Percentiles rank a stretch among this genome's conserved stretches.
Evolutionary conservation across 2,113 vertebrate genomes (phyloP).

Genomic region (Peromyscus californicus): DNA sequence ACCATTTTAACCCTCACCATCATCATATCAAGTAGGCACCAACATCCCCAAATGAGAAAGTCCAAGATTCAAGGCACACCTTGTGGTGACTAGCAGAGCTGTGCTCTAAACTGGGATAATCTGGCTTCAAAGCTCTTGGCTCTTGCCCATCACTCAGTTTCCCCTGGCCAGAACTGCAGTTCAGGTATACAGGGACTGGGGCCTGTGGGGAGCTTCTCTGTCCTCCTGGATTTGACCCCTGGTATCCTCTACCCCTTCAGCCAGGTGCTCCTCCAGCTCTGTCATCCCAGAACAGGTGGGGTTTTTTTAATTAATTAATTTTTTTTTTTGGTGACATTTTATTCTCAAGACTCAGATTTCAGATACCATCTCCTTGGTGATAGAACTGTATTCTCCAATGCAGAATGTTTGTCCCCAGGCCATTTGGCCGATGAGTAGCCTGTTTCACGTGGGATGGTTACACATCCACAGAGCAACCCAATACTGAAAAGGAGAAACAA

Average conservation of each 20-base stretch:
- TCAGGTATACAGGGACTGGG: neutral
- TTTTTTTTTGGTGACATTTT: neutral
- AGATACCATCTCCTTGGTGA: neutral
- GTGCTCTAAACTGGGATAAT: neutral
- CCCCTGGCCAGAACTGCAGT: neutral
- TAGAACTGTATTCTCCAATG: neutral
- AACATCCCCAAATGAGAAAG: neutral
- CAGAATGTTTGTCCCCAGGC: neutral
- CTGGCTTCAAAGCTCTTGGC: neutral
- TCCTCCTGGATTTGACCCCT: neutral
- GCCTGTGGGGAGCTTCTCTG: neutral
- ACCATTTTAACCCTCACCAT: neutral
- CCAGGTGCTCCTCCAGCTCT: rapidly evolving
- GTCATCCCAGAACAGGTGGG: neutral
- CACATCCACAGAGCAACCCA: neutral
- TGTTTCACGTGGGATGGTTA: neutral
- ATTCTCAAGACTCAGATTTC: neutral
- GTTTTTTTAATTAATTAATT: too few species aligned
- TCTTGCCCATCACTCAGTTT: neutral
- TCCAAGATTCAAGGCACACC: neutral
- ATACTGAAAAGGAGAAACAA: too few species aligned
- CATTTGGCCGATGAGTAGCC: neutral
- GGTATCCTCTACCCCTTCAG: neutral
- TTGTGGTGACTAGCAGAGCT: neutral
- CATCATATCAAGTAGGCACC: neutral